Conservation (phyloP, 2,797 vertebrate genomes). For the Liparis tanakae region DNA sequence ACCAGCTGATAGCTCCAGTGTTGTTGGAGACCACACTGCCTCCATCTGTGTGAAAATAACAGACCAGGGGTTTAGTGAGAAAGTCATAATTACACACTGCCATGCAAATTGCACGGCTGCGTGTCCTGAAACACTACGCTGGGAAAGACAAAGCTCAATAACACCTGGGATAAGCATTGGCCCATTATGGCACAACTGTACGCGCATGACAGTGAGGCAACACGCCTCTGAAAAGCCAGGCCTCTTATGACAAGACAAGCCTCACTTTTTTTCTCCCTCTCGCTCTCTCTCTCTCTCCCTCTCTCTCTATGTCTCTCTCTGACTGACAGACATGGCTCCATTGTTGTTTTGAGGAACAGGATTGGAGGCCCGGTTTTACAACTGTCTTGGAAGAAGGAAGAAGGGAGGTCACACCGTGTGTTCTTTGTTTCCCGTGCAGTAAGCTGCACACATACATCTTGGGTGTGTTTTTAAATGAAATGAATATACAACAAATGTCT, state of each 20-base stretch:
- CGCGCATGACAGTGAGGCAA: constrained; percentile 53
- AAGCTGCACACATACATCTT: constrained; percentile 45
- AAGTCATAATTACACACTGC: constrained; percentile 81
- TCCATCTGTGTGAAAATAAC: constrained; percentile 80
- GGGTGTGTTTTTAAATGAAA: constrained; percentile 11
- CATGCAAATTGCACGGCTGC: constrained; percentile 81
- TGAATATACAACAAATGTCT: neutral
- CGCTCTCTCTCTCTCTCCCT: neutral
- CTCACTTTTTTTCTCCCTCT: constrained; percentile 5
- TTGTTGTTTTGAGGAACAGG: constrained; percentile 71
- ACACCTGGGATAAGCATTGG: constrained; percentile 69
- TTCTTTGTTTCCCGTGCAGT: constrained; percentile 40
- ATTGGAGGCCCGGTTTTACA: constrained; percentile 65
- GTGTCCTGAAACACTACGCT: constrained; percentile 67
- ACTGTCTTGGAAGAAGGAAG: constrained; percentile 61
- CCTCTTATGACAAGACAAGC: constrained; percentile 65
- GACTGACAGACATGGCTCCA: constrained; percentile 41
- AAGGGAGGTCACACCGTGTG: constrained; percentile 54
- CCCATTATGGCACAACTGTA: constrained; percentile 56
- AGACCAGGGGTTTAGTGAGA: constrained; percentile 70
- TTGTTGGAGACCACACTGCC: constrained; percentile 58
- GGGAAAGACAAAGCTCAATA: constrained; percentile 62
- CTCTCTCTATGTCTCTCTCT: neutral
- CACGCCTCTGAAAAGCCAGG: constrained; percentile 47
- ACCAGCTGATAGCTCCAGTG: constrained; percentile 17